Evolutionary conservation across 2,888 invertebrate species (phyloP).

Genomic region (Eumacrocentrus americanus): DNA sequence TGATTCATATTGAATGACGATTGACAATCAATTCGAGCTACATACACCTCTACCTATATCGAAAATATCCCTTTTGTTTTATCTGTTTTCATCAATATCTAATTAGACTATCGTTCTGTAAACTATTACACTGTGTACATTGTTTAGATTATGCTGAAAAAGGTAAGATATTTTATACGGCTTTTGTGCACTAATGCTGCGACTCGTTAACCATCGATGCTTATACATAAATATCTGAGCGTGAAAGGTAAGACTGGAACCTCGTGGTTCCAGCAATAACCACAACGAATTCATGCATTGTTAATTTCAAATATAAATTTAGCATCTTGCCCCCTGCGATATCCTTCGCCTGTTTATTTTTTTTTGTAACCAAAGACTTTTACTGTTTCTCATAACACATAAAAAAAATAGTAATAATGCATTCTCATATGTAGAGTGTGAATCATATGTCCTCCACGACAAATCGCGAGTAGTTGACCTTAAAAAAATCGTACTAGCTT

Average conservation of each 20-base stretch:
- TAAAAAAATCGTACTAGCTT: background rate
- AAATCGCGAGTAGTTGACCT: slow-evolving; percentile 1
- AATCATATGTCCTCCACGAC: background rate
- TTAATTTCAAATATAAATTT: slow-evolving; percentile 15
- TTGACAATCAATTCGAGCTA: slow-evolving; percentile 19
- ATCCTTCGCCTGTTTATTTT: slow-evolving; percentile 19
- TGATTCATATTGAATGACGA: slow-evolving; percentile 28
- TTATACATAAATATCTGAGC: slow-evolving; percentile 7
- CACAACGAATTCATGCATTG: slow-evolving; percentile 23
- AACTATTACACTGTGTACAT: slow-evolving; percentile 12
- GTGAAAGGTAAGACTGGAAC: slow-evolving; percentile 29
- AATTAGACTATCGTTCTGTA: background rate
- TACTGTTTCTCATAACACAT: background rate
- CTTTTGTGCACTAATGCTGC: slow-evolving; percentile 27
- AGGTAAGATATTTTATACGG: slow-evolving; percentile 27
- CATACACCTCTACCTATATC: slow-evolving; percentile 1
- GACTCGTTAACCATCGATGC: slow-evolving; percentile 4
- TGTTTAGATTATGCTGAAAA: slow-evolving; percentile 20
- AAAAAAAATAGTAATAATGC: background rate
- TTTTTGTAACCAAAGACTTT: background rate
- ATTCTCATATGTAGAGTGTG: slow-evolving; percentile 9
- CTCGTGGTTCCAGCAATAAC: slow-evolving; percentile 23
- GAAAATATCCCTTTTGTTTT: slow-evolving; percentile 11
- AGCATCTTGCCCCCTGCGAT: slow-evolving; percentile 26
- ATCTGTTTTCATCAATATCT: background rate